phyloP scores from a whole-genome alignment of 2,113 vertebrate genomes.

The Clarias batrachus region DNA sequence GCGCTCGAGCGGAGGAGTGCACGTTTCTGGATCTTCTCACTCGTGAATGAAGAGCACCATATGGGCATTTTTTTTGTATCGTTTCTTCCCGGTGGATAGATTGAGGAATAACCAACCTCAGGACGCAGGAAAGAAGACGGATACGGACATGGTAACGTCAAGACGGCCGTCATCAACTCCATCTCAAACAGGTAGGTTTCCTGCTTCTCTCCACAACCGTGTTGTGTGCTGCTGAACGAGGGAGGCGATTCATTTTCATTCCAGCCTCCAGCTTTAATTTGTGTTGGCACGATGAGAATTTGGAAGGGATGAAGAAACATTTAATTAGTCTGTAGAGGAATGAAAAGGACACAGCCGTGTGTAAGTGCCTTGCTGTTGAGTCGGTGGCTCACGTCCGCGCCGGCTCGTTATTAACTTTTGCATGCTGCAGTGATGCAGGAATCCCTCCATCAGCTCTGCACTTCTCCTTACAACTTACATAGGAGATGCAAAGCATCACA shows the following conservation, averaged over 20 bases:
- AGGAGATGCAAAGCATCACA: background rate
- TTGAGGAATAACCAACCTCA: background rate
- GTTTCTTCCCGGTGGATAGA: background rate
- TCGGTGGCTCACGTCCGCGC: background rate
- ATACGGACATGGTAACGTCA: background rate
- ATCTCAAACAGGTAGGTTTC: constrained; percentile 36
- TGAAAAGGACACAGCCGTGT: constrained; percentile 23
- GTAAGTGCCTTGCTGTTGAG: constrained; percentile 49
- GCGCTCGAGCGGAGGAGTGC: background rate
- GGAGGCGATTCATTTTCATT: constrained; percentile 5
- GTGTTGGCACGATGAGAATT: constrained; percentile 16
- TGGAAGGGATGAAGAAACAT: constrained; percentile 37
- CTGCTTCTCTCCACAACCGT: background rate
- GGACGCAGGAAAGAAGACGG: background rate
- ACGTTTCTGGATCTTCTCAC: background rate
- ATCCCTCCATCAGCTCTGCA: background rate
- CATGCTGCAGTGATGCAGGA: constrained; percentile 31
- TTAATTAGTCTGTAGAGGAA: constrained; percentile 53
- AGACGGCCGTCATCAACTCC: background rate
- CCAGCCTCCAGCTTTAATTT: constrained; percentile 1
- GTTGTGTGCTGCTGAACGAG: background rate
- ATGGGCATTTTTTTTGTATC: background rate
- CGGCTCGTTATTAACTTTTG: background rate
- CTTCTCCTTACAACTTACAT: constrained; percentile 23
- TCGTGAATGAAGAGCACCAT: background rate